Percentiles rank a stretch among this genome's conserved stretches.
These are phyloP conservation scores for Chelidonichthys spinosus DNA, from an alignment of 2,797 vertebrate genomes.

Conservation along the genomic window DNA sequence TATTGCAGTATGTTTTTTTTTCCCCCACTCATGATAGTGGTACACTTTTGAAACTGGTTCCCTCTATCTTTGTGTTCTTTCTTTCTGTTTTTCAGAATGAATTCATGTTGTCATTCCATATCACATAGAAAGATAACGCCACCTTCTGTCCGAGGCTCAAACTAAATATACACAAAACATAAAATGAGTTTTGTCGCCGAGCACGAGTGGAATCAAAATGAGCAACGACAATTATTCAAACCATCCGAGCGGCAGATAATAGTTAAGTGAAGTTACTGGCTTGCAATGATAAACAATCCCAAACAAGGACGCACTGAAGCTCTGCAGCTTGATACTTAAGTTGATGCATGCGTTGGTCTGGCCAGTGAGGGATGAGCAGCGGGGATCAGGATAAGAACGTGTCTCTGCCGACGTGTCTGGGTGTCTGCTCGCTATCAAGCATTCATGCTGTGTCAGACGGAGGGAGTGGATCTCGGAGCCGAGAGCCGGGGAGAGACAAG, in stretches of 20 bases:
- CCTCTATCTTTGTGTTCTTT: slow-evolving; percentile 30
- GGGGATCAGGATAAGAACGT: slow-evolving; percentile 55
- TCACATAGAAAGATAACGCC: slow-evolving; percentile 61
- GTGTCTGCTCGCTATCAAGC: slow-evolving; percentile 70
- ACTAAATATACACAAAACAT: not conserved
- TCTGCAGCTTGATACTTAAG: slow-evolving; percentile 44
- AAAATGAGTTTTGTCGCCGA: not conserved
- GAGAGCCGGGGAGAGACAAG: slow-evolving; percentile 66
- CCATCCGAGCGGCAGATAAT: slow-evolving; percentile 31
- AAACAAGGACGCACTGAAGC: slow-evolving; percentile 36
- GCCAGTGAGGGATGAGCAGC: slow-evolving; percentile 56
- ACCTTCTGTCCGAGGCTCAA: not conserved
- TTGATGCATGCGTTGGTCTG: slow-evolving; percentile 53
- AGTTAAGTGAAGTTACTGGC: slow-evolving; percentile 23
- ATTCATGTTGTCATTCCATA: slow-evolving; percentile 48
- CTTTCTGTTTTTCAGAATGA: not conserved
- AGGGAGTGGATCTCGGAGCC: slow-evolving; percentile 58
- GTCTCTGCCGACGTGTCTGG: slow-evolving; percentile 65
- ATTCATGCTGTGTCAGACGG: slow-evolving; percentile 72
- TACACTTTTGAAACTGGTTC: slow-evolving; percentile 39
- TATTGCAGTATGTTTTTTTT: slow-evolving; percentile 6
- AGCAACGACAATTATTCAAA: slow-evolving; percentile 18
- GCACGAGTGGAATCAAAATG: slow-evolving; percentile 2
- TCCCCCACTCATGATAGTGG: not conserved
- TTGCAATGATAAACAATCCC: slow-evolving; percentile 31